Base-by-base conservation (phyloP, 2,888 invertebrate genomes). In the Phyto melanocephala region DNA sequence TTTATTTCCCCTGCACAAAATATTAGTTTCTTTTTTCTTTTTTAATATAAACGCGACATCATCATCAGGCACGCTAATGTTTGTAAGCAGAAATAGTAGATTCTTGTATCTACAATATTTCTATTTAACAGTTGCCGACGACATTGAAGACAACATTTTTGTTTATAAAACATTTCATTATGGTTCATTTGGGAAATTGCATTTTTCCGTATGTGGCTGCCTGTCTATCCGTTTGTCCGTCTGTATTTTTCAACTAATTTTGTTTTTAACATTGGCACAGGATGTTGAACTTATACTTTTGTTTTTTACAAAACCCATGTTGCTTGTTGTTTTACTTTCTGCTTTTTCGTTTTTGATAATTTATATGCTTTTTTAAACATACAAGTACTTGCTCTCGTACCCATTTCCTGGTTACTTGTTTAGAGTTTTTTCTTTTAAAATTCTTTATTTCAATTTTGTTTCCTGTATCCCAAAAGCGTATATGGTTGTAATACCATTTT, bases 171-270 rank as follows among this genome's bases (percentile, higher is more conserved):
- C 74, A 82, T 82, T 82, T 75, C 65, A 82, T 82, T 82, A 79
- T 37, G 58, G 82, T 62, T 79, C 82, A 82, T 82, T 82, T 82
- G 75, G 78, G 75, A 82, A 82, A 79, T 79, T 82, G 82, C 82
- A 79, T 79, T 60, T 71, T 65, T 68, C 52, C 52, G 71, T 65
- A 67, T 62, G 42, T 62, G 50, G 1, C 22, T 40, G 50, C 28
- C 13, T 76, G 56, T 20, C n/a, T 11, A 47, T 37, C 22, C 54
- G 47, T 62, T 40, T 42, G 17, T 62, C 22, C 33, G 22, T 20
- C 22, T 40, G 28, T 6, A 17, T 54, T 24, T 54, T 42, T n/a
- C 15, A 50, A 10, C 17, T 40, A 28, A 37, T 28, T 50, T 22
- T 54, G 15, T 24, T 15, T 58, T 47, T 54, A 35, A 47, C n/a